These are phyloP conservation scores for Oikopleura albicans DNA, from an alignment of 23 tunicate genomes.

Conservation along the genomic window DNA sequence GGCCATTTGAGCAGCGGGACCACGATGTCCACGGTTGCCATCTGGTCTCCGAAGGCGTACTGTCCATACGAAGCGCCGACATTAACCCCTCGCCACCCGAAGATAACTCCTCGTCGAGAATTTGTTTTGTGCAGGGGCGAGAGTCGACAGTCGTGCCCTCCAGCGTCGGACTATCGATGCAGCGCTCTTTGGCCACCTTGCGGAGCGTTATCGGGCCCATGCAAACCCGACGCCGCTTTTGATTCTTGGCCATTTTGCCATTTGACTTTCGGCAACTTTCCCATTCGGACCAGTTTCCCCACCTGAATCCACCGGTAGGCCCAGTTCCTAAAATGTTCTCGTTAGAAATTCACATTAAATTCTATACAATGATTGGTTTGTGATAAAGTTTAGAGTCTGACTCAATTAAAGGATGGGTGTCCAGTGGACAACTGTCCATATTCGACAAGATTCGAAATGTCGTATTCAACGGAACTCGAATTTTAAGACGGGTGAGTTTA, in stretches of 20 bases:
- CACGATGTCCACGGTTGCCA: neutral
- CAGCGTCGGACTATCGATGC: neutral
- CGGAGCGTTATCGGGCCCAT: neutral
- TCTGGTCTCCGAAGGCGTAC: neutral
- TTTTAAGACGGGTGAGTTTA: no score
- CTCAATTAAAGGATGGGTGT: no score
- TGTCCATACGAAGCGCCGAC: neutral
- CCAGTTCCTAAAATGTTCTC: no score
- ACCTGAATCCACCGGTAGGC: neutral
- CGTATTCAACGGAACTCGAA: no score
- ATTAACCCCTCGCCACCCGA: neutral
- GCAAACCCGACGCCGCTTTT: neutral
- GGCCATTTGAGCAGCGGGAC: neutral
- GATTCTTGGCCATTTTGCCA: neutral
- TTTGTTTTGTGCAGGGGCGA: neutral
- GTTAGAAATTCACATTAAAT: no score
- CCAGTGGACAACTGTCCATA: no score
- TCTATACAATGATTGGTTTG: no score
- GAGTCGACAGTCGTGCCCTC: neutral
- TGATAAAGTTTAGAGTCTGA: no score
- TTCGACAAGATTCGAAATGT: no score
- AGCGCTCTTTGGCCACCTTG: neutral
- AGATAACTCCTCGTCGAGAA: neutral
- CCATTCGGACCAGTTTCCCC: conserved; percentile 11
- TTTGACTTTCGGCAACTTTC: neutral